Base-by-base conservation (phyloP, 2,888 invertebrate genomes). In the Heliconius charithonia region DNA sequence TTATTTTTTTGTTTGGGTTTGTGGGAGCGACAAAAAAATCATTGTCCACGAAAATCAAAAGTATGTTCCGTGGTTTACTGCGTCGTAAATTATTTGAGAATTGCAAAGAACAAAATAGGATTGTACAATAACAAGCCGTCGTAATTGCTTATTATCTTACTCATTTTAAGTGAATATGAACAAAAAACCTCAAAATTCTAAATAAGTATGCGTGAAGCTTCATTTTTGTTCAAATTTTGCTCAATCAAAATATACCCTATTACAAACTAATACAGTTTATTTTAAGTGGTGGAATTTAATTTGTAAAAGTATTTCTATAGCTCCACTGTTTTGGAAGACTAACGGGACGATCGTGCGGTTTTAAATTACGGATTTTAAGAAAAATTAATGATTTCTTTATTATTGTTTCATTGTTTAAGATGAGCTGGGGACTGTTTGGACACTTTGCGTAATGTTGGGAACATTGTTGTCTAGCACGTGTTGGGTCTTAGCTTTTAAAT, bases 371-470 rank as follows among this genome's bases (percentile, higher is more conserved):
- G 88, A 89, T 87, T 90, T 90, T 88, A 84, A 88, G 87, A 87
- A 89, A 90, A 91, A 92, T 93, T 93, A 93, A 94, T 93, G 93
- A 93, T 91, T 90, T 89, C 91, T 92, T 92, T 93, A 93, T 91
- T 91, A 90, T 87, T 84, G 90, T 92, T 91, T 93, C 93, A 93
- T 93, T 91, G 91, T 88, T 89, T 88, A 84, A 86, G 84, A 89
- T 88, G 89, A 86, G 86, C 86, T 84, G 84, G 82, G 86, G 87
- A 86, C 87, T 94, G 92, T 94, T 94, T 94, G 89, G 93, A 94
- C 93, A 85, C 90, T 92, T 95, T 94, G 95, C 94, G 94, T 95
- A 92, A 93, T 92, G 89, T 89, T 82, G 85, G 89, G 89, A 89
- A 89, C 80, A 77, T 78, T 76, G 75, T 80, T 79, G 12, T 59